A percentile compares a stretch with the other conserved stretches of the same genome.
phyloP scores from a whole-genome alignment of 2,113 vertebrate species.

The Oreocharis arfaki region DNA sequence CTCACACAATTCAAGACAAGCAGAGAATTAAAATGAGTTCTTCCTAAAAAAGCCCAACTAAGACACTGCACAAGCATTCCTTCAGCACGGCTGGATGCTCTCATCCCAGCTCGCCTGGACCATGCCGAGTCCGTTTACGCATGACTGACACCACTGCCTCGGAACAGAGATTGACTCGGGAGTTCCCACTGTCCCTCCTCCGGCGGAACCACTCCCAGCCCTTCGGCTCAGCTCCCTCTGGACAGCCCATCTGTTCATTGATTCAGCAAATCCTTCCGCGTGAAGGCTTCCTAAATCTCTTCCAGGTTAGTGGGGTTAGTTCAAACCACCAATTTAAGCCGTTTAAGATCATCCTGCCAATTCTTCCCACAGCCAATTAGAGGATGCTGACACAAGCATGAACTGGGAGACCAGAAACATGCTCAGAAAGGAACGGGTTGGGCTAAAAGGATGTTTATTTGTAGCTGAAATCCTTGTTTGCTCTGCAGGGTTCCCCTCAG shows the following conservation, averaged over 20 bases:
- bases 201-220: neutral
- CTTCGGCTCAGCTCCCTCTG: neutral
- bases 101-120: neutral
- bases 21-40: neutral
- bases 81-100: neutral
- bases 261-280: neutral
- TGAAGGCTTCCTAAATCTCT: neutral
- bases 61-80: neutral
- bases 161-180: rapidly evolving
- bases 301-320: neutral
- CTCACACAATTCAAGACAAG: neutral
- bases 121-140: neutral
- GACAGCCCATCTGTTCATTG: neutral
- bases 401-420: neutral
- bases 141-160: rapidly evolving
- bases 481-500: neutral
- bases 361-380: neutral
- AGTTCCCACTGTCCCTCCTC: neutral
- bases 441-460: neutral
- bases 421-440: neutral
- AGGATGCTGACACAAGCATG: neutral
- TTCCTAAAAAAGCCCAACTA: neutral
- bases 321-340: constrained; percentile 25
- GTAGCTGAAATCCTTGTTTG: neutral
- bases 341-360: neutral